Conservation (phyloP, 2,113 vertebrate genomes). For the Hydrochoerus hydrochaeris region DNA sequence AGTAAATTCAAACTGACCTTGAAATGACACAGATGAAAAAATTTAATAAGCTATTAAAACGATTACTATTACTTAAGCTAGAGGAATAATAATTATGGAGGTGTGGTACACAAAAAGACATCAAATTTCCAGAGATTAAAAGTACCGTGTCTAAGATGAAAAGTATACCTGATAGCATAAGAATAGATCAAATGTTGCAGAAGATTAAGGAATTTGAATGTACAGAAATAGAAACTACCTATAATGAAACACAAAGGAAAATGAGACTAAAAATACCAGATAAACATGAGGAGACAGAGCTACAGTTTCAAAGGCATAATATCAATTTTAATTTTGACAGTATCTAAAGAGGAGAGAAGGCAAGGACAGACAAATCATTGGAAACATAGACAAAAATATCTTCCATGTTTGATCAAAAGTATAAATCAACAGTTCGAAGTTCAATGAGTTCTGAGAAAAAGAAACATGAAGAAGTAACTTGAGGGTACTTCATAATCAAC, state of each 20-base stretch:
- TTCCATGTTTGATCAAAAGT: slow-evolving; percentile 7
- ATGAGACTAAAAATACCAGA: not conserved
- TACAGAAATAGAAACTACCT: not conserved
- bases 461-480: not conserved
- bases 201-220: not conserved
- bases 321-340: not conserved
- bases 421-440: slow-evolving; percentile 11
- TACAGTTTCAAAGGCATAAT: not conserved
- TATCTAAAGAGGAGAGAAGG: not conserved
- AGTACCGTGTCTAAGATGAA: not conserved
- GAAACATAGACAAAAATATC: not conserved
- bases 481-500: not conserved
- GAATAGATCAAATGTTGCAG: not conserved
- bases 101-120: not conserved
- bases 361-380: not conserved
- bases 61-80: not conserved
- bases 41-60: not conserved
- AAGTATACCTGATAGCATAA: not conserved
- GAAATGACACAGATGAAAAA: slow-evolving; percentile 30
- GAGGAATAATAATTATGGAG: not conserved
- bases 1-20: not conserved
- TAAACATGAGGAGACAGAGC: not conserved
- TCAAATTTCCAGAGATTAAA: not conserved
- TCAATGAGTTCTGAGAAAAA: not conserved
- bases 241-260: slow-evolving; percentile 11